Evolutionary conservation across 2,113 vertebrate genomes (phyloP).

Genomic region (Marmota flaviventris): DNA sequence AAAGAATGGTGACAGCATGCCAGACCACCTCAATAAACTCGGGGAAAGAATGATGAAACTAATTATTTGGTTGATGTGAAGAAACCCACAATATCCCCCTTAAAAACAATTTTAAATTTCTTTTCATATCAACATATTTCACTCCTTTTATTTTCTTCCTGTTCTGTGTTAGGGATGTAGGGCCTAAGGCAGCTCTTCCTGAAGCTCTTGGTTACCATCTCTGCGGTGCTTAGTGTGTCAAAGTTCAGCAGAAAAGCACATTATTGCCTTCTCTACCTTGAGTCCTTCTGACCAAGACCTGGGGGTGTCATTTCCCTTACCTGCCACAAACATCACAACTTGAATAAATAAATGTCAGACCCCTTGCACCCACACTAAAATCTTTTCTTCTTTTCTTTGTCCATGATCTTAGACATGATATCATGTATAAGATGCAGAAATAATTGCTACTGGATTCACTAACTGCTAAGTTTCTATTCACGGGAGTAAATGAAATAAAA

Average conservation of each 20-base stretch:
- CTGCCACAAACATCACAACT: not conserved
- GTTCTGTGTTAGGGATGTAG: not conserved
- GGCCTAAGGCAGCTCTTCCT: not conserved
- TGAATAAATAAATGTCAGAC: not conserved
- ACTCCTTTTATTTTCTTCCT: not conserved
- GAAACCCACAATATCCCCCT: not conserved
- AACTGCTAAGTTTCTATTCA: not conserved
- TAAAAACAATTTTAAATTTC: not conserved
- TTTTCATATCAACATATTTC: constrained; percentile 1
- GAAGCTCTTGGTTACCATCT: not conserved
- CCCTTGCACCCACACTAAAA: not conserved
- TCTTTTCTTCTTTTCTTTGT: not conserved
- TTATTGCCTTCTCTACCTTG: not conserved
- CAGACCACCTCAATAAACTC: not conserved
- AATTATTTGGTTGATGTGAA: not conserved
- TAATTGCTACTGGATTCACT: not conserved
- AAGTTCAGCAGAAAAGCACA: not conserved
- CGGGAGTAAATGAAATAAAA: not conserved
- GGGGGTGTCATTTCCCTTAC: not conserved
- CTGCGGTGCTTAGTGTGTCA: not conserved
- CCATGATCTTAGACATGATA: not conserved
- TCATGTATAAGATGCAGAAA: not conserved
- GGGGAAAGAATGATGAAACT: not conserved
- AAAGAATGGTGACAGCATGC: not conserved
- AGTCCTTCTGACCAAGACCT: not conserved